A percentile compares a stretch with the other conserved stretches of the same genome.
These are phyloP conservation scores for Paramormyrops kingsleyae DNA, from an alignment of 2,113 vertebrate genomes.

Conservation along the genomic window DNA sequence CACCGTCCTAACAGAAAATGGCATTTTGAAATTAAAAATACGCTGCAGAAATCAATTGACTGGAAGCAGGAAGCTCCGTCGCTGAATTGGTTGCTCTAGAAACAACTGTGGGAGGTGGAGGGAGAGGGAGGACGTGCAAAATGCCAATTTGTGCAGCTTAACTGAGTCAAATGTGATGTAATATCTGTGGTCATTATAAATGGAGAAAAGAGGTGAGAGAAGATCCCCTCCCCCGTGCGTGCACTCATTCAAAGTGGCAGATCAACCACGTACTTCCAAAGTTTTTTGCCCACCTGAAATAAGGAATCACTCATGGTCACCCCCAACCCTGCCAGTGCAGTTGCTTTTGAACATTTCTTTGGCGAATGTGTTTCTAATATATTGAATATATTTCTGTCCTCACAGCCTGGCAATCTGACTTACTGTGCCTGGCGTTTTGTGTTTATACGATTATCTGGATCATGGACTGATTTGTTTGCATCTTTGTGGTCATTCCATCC, in stretches of 20 bases:
- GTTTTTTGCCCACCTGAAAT: neutral
- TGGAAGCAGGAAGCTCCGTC: neutral
- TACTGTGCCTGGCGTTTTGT: neutral
- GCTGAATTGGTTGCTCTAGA: conserved; percentile 21
- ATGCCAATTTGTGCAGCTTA: conserved; percentile 10
- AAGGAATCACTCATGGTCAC: neutral
- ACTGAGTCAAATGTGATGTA: neutral
- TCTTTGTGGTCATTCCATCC: neutral
- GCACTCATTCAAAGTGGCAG: neutral
- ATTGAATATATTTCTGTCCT: neutral
- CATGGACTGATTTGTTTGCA: neutral
- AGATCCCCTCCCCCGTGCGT: neutral
- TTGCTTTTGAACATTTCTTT: neutral
- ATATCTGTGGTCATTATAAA: neutral
- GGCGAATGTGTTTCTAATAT: neutral
- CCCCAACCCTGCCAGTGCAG: neutral
- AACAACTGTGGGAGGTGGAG: conserved; percentile 24
- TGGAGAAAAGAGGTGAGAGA: neutral
- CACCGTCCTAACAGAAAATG: conserved; percentile 1
- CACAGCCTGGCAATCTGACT: neutral
- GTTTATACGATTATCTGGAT: neutral
- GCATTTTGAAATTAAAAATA: conserved; percentile 17
- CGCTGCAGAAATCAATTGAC: conserved; percentile 12
- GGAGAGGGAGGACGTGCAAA: neutral
- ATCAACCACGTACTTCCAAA: neutral